Base-by-base conservation (phyloP, 1,140 invertebrate genomes). In the Musca vetustissima region DNA sequence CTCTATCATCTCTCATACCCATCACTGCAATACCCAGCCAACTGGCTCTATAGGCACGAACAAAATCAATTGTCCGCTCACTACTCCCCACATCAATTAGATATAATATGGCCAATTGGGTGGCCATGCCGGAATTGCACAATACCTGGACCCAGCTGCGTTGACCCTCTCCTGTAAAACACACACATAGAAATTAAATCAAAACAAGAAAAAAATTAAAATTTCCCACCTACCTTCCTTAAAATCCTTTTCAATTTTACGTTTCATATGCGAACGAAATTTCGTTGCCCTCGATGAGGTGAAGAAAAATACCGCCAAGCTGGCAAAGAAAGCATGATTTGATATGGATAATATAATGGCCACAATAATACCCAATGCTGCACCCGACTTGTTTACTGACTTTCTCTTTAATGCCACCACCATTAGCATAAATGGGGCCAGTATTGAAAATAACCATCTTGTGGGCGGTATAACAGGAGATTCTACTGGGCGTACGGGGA, bases 121-220 rank as follows among this genome's bases (percentile, higher is more conserved):
- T 86, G 15, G 93, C 93, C 86, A 95, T 92, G 11, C 94, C 94
- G 9, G 90, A 91, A 86, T 96, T 97, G 79, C 94, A 95, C 0
- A 96, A 76, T 4, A 96, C 94, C 83, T 97, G 95, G 8, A 95
- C 84, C 94, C 94, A 96, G 82, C 93, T 94, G 72, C 95, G 87
- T 78, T 95, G 91, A 0, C 94, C 93, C 50, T 83, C 78, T 61
- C 81, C 81, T 73, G 55, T 19, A 64, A 68, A 22, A 48, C 28
- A 32, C 50, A 72, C 14, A 57, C 19, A 64, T n/a, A n/a, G n/a
- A n/a, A n/a, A n/a, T n/a, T n/a, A 68, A 69, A 68, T 19, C 22
- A 64, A 28, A 8, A 36, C 57, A 11, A 21, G 13, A 53, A 14
- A 22, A 68, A 17, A 48, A 48, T n/a, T 14, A 66, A 25, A 28